phyloP scores from a whole-genome alignment of 2,113 vertebrate genomes.

The Archilochus colubris region DNA sequence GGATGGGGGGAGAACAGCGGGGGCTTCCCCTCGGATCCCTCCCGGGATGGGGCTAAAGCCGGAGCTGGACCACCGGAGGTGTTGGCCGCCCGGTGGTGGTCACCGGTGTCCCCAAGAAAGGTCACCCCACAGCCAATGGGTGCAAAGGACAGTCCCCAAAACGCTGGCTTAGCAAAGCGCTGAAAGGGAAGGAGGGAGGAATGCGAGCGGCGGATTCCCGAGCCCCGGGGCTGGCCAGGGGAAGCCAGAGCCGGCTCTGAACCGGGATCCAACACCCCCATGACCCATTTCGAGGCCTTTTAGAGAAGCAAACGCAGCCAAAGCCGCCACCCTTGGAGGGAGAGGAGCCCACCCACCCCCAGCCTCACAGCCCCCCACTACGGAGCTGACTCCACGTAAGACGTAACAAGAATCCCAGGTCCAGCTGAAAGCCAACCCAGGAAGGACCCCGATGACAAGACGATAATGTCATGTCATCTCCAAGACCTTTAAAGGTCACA shows the following conservation, averaged over 20 bases:
- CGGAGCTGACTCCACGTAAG: fast-evolving
- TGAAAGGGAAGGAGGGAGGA: conserved; percentile 51
- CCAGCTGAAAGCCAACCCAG: conserved; percentile 42
- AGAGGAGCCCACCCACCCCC: not conserved
- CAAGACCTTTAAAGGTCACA: conserved; percentile 69
- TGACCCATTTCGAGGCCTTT: fast-evolving
- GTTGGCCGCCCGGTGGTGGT: fast-evolving
- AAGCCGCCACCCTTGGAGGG: fast-evolving
- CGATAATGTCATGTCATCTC: conserved; percentile 42
- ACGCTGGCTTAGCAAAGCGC: conserved; percentile 48
- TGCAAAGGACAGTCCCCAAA: conserved; percentile 52
- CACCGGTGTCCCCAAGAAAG: not conserved
- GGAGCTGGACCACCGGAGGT: not conserved
- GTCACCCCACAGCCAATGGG: conserved; percentile 20
- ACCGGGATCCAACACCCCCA: fast-evolving
- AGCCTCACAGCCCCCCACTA: not conserved
- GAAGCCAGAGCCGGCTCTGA: not conserved
- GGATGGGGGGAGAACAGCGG: fast-evolving
- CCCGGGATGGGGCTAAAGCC: too few species aligned
- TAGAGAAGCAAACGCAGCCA: not conserved
- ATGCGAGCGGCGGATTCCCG: not conserved
- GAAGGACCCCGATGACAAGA: conserved; percentile 21
- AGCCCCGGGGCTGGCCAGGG: not conserved
- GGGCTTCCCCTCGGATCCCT: not conserved
- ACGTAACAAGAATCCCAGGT: not conserved